Base-by-base conservation (phyloP, 2,888 invertebrate species). In the Cataglyphis altisquamis region DNA sequence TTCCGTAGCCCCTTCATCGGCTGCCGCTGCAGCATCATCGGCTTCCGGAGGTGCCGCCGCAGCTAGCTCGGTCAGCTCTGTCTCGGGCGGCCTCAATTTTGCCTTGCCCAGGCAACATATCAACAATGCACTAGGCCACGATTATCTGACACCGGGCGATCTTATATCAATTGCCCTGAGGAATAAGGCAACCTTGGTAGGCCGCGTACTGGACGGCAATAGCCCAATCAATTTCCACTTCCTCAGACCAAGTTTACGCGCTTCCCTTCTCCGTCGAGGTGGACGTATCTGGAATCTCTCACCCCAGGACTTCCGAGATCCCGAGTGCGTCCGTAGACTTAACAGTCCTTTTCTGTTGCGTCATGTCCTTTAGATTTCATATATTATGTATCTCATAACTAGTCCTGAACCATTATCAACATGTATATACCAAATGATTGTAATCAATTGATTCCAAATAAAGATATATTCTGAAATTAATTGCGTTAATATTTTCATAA, bases 161-260 rank as follows among this genome's bases (percentile, higher is more conserved):
- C 21, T 85, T 1, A 74, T 92, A 4, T 68, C 84, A 15, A 73
- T 92, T 18, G 64, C 78, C 29, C 39, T 89, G 9, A 89, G 63
- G 10, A 83, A 84, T 36, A 84, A 82, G 12, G 55, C 74, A 15
- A 62, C 52, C 1, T 81, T 92, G 66, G 29, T 85, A 3, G 91
- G 91, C 39, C 82, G 67, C 62, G 74, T 91, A 18, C 2, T 64
- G 10, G 88, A 90, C 32, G 32, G 32, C 0, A 32, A 36, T 3
- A 87, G 86, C 2, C 88, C 87, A 3, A 87, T 92, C 48, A 83
- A 29, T 2, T 91, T 92, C 64, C 75, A 63, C 36, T 70, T 87
- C 1, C 63, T 84, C 12, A 80, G 64, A 6, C 63, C 85, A 18
- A 78, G 41, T 2, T 21, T 36, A 39, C 67, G 8, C 8, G 9